Evolutionary conservation across 2,888 invertebrate genomes (phyloP), one percentile per base, ranked within the genome.

Genomic region (Cephus sareptanus): DNA sequence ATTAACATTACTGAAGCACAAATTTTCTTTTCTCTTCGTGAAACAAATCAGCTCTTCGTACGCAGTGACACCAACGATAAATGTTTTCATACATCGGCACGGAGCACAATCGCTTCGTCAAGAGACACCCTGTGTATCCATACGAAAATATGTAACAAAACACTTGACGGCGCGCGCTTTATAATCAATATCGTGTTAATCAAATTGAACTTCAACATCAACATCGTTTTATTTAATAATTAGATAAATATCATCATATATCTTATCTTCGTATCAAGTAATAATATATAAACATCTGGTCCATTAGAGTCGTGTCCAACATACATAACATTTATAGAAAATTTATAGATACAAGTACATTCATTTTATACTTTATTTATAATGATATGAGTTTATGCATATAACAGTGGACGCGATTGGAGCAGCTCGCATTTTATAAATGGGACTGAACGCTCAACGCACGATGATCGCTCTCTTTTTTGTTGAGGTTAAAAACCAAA

Each of bases 241-340:
- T 88, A 88, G 86, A 87, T 90, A 89, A 89, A 90, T 89, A 88
- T 83, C 87, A 85, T 89, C 83, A 87, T 89, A 87, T 85, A 76
- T 82, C 76, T 80, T 89, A 87, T 75, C 87, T 77, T 82, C 75
- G 80, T 89, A 87, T 75, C 87, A 87, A 86, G 87, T 89, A 90
- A 87, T 90, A 88, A 86, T 85, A 87, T 91, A 90, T 91, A 91
- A 91, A 91, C 89, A 90, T 90, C 90, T 91, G 91, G 90, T 91
- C 90, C 91, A 87, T 90, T 90, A 90, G 86, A 90, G 84, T 90
- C 88, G 88, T 89, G 83, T 89, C 84, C 85, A 89, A 91, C 90
- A 90, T 90, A 56, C 4, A 87, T 90, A 91, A 91, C 91, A 89
- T 89, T 89, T 88, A 91, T 91, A 91, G 90, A 91, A 91, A 90